Conservation (phyloP, 2,797 vertebrate species). For the Dipus sagitta region DNA sequence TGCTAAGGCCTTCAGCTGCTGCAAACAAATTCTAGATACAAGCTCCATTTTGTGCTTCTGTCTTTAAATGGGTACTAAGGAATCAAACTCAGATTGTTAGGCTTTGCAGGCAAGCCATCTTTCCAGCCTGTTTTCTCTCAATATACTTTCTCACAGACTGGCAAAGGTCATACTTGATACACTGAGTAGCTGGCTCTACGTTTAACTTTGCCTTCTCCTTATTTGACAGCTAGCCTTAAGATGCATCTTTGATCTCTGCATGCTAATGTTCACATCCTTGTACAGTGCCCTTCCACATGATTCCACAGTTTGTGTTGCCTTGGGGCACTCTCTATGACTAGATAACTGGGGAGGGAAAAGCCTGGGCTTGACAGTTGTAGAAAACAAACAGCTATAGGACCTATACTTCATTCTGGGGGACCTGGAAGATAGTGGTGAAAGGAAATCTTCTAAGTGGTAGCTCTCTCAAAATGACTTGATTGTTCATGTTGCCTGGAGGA, state of each 20-base stretch:
- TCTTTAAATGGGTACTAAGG: too few species aligned
- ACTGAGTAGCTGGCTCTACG: background rate
- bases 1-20: too few species aligned
- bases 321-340: background rate
- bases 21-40: too few species aligned
- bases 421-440: background rate
- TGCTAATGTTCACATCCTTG: background rate
- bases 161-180: background rate
- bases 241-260: background rate
- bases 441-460: background rate
- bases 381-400: background rate
- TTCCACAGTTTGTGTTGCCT: background rate
- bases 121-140: too few species aligned
- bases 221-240: background rate
- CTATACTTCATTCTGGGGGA: background rate
- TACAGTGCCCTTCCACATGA: too few species aligned
- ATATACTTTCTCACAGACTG: background rate
- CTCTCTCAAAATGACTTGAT: background rate
- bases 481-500: background rate
- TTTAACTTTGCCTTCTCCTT: background rate
- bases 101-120: too few species aligned
- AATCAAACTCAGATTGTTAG: too few species aligned
- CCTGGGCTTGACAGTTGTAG: background rate
- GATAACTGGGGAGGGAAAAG: background rate
- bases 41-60: too few species aligned